phyloP scores from a whole-genome alignment of 2,888 invertebrate genomes.

The Blastobasis adustella region DNA sequence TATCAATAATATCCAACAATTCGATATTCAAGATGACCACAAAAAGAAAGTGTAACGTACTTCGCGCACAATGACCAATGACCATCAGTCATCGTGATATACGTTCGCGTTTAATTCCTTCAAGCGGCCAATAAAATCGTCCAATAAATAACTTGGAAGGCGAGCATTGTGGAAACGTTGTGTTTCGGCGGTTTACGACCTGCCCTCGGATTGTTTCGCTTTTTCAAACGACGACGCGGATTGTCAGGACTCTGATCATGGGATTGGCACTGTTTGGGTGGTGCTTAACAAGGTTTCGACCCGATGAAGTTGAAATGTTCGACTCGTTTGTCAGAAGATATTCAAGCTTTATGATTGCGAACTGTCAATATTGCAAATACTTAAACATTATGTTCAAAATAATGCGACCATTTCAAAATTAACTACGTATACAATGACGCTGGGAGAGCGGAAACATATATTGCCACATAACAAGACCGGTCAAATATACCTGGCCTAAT shows the following conservation, averaged over 20 bases:
- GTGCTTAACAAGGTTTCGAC: not conserved
- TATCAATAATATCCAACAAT: too few species aligned
- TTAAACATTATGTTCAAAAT: too few species aligned
- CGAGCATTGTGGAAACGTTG: conserved; percentile 40
- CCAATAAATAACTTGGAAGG: conserved; percentile 41
- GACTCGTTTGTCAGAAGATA: too few species aligned
- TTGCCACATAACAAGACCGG: not conserved
- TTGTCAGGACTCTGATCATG: conserved; percentile 12
- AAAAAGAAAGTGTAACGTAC: conserved; percentile 2
- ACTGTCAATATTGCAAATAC: too few species aligned
- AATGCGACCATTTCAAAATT: too few species aligned
- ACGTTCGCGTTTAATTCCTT: conserved; percentile 47
- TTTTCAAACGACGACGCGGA: conserved; percentile 13
- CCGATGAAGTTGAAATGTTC: not conserved
- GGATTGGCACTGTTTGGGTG: not conserved
- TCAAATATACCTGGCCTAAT: not conserved
- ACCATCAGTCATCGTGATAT: conserved; percentile 44
- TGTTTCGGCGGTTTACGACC: conserved; percentile 44
- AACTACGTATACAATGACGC: too few species aligned
- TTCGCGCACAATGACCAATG: conserved; percentile 10
- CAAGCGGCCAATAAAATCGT: conserved; percentile 42
- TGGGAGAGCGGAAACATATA: too few species aligned
- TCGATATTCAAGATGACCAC: too few species aligned
- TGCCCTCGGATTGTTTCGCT: conserved; percentile 23
- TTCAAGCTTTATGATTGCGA: too few species aligned